Evolutionary conservation across 2,113 vertebrate genomes (phyloP).

Genomic region (Percina caprodes): DNA sequence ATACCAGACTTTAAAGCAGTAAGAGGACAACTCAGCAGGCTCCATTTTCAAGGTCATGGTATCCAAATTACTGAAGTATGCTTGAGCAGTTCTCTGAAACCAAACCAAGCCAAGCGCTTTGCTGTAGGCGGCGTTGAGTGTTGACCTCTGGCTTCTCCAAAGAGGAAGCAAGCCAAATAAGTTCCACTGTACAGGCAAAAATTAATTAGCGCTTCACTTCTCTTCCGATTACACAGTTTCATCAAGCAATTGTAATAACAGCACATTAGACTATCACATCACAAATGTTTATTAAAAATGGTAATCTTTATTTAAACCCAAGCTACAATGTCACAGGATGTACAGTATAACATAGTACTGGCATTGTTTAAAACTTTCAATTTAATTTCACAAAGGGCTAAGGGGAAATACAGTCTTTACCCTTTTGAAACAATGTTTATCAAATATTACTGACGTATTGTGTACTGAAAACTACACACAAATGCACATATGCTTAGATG

Average conservation of each 20-base stretch:
- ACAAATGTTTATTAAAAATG: constrained; percentile 70
- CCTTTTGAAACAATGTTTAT: constrained; percentile 21
- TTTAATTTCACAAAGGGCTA: constrained; percentile 47
- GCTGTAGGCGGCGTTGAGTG: not conserved
- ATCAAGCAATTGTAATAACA: not conserved
- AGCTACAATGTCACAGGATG: constrained; percentile 70
- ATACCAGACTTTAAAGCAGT: not conserved
- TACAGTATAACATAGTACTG: constrained; percentile 66
- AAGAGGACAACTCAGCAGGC: not conserved
- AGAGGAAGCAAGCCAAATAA: constrained; percentile 23
- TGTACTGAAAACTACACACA: constrained; percentile 51
- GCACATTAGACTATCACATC: not conserved
- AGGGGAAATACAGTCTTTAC: constrained; percentile 36
- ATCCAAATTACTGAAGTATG: not conserved
- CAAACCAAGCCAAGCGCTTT: not conserved
- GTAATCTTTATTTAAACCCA: constrained; percentile 83
- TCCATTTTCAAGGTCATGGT: not conserved
- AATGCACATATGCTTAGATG: constrained; percentile 32
- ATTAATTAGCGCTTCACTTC: not conserved
- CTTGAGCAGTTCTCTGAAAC: constrained; percentile 8
- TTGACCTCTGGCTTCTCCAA: not conserved
- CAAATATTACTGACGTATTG: constrained; percentile 38
- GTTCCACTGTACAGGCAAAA: not conserved
- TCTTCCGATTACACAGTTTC: not conserved
- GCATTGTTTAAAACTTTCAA: constrained; percentile 61